Percentiles rank a stretch among this genome's conserved stretches.
phyloP scores from a whole-genome alignment of 2,113 vertebrate genomes.

The Pteruthius melanotis region DNA sequence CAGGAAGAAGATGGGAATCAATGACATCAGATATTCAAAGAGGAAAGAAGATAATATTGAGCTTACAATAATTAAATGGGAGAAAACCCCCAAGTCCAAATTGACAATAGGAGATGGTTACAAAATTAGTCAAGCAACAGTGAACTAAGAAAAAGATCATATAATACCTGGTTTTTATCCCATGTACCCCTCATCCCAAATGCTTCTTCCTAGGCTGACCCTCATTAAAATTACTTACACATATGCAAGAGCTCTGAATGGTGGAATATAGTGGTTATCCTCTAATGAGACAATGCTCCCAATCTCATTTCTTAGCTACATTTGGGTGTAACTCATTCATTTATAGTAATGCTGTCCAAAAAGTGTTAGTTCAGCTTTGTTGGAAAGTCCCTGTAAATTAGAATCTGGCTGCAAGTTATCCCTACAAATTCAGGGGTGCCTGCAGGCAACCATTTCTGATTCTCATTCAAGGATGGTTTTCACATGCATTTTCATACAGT shows the following conservation, averaged over 20 bases:
- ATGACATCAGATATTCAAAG: background rate
- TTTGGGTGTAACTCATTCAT: background rate
- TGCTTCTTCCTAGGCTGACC: background rate
- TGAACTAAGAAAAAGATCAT: background rate
- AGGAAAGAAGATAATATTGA: background rate
- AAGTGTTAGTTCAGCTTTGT: background rate
- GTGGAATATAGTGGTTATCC: background rate
- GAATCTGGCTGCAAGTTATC: background rate
- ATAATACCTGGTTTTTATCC: background rate
- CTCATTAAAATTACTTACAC: background rate
- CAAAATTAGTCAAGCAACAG: background rate
- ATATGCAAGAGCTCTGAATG: background rate
- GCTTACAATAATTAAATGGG: background rate
- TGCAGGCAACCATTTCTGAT: background rate
- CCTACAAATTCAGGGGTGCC: background rate
- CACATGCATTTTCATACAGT: background rate
- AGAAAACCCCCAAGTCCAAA: background rate
- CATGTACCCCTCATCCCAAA: background rate
- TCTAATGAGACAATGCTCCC: background rate
- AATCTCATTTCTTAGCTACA: background rate
- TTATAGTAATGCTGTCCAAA: background rate
- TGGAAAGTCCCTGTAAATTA: background rate
- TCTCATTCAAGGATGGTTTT: background rate
- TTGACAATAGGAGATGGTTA: background rate
- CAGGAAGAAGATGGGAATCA: background rate